Conservation (phyloP, 2,888 invertebrate species). For the Caenorhabditis macrosperma region DNA sequence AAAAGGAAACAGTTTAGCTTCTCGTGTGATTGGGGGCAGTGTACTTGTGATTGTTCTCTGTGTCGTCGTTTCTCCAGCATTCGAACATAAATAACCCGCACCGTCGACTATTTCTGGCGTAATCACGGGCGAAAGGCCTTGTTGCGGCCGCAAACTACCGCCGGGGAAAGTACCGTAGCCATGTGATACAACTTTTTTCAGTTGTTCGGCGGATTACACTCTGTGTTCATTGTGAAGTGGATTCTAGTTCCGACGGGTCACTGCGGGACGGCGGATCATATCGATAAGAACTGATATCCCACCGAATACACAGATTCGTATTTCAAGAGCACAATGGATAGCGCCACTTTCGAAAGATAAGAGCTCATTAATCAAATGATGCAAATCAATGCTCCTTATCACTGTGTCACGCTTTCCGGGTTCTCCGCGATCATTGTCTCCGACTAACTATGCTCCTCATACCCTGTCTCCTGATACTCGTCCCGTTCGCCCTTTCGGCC, state of each 20-base stretch:
- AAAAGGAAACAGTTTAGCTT: neutral
- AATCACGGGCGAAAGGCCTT: neutral
- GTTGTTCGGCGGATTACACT: neutral
- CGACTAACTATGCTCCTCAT: constrained; percentile 16
- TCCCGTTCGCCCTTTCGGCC: constrained; percentile 1
- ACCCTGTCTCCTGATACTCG: neutral
- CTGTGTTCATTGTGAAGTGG: neutral
- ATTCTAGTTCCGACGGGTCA: neutral
- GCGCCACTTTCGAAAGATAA: neutral
- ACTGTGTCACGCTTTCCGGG: constrained; percentile 34
- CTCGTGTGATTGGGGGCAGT: too few species aligned
- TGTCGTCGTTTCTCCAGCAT: neutral
- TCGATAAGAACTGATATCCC: too few species aligned
- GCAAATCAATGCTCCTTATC: constrained; percentile 31
- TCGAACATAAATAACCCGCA: neutral
- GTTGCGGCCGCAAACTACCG: neutral
- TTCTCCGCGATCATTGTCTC: constrained; percentile 24
- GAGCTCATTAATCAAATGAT: constrained; percentile 39
- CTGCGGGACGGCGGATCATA: neutral
- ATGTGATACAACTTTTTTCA: neutral
- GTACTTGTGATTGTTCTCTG: neutral
- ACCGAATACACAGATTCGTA: too few species aligned
- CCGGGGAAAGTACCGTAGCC: neutral
- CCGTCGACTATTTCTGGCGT: neutral
- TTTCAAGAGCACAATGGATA: too few species aligned